Evolutionary conservation across 2,888 invertebrate species (phyloP), one percentile per base, ranked within the genome.

Genomic region (Calephelis perditalis): DNA sequence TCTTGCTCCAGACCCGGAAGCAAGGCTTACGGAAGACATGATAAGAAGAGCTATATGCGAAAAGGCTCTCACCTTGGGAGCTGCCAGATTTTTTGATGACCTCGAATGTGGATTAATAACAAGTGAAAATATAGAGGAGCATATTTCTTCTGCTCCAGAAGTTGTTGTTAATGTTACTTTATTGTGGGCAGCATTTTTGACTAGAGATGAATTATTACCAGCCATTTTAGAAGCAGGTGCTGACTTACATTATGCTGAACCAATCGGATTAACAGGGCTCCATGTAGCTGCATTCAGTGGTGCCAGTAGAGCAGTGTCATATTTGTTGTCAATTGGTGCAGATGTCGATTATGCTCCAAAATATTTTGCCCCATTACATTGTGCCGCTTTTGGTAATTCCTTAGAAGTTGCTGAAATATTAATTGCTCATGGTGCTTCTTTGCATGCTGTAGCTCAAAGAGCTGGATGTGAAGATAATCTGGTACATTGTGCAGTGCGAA

Each of bases 321-420:
- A 93, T 75, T 86, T 96, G 60, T 91, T 96, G 26, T 86, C 92
- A 5, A 92, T 94, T 66, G 95, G 94, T 0, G 92, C 94, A 62
- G 94, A 94, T 71, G 92, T 95, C 0, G 94, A 95, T 78, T 91
- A 92, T 49, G 92, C 93, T 36, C 92, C 93, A 46, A 94, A 94
- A 79, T 93, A 93, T 67, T 95, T 95, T 72, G 94, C 95, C 40
- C 96, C 97, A 0, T 89, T 98, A 59, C 97, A 98, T 76, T 97
- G 96, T 75, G 96, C 97, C 2, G 97, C 97, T 0, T 96, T 97
- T 81, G 96, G 97, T 5, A 97, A 97, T 72, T 94, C 96, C 40
- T 91, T 94, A 7, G 94, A 96, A 73, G 95, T 96, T 0, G 95
- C 95, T 10, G 94, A 94, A 77, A 89, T 96, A 67, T 91, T 98